Evolutionary conservation across 2,888 invertebrate species (phyloP).

Genomic region (Bimastos eiseni): DNA sequence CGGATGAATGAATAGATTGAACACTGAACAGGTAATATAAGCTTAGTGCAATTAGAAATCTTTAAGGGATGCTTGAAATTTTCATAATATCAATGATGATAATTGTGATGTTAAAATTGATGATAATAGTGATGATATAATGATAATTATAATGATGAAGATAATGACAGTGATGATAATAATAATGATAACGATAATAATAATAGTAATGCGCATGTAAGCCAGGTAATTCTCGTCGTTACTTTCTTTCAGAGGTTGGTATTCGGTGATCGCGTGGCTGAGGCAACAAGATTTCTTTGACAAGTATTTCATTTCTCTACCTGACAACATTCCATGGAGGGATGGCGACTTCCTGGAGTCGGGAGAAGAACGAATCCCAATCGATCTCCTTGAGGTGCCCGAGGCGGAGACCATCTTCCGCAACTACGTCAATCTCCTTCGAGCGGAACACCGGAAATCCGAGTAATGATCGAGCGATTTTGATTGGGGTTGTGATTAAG

Average conservation of each 20-base stretch:
- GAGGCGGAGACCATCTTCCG: conserved; percentile 91
- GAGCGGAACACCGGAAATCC: conserved; percentile 86
- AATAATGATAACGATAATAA: background rate
- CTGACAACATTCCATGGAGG: conserved; percentile 76
- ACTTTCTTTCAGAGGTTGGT: conserved; percentile 83
- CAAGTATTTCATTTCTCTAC: conserved; percentile 85
- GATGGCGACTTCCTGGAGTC: conserved; percentile 69
- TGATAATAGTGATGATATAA: too few relatives aligned
- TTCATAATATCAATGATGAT: too few relatives aligned
- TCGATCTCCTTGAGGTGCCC: conserved; percentile 84
- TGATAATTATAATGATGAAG: background rate
- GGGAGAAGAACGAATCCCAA: conserved; percentile 80
- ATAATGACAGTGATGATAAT: background rate
- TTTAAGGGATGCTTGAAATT: too few relatives aligned
- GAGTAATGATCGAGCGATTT: conserved; percentile 72
- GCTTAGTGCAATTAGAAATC: too few relatives aligned
- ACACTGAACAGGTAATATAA: too few relatives aligned
- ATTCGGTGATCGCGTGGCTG: conserved; percentile 80
- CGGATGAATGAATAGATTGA: too few relatives aligned
- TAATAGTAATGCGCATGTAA: too few relatives aligned
- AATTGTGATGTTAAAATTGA: too few relatives aligned
- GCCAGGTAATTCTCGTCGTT: too few relatives aligned
- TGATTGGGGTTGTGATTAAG: too few relatives aligned
- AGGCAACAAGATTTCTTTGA: conserved; percentile 89
- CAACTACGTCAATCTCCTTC: conserved; percentile 85